phyloP scores from a whole-genome alignment of 2,888 invertebrate genomes.

The Neoascia interrupta region DNA sequence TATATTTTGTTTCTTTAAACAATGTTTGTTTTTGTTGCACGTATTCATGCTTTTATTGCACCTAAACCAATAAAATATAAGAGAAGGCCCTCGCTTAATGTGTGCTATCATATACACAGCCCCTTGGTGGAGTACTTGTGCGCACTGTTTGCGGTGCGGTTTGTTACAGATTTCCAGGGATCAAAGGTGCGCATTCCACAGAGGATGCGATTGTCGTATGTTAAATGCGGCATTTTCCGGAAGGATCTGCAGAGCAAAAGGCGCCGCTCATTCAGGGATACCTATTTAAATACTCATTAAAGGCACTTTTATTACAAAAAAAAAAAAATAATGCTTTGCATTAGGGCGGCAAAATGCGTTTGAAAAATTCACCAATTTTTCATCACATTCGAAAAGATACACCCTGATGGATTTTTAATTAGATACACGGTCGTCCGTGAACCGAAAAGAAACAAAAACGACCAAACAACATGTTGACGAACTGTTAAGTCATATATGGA shows the following conservation, averaged over 20 bases:
- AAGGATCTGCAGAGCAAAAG: slow-evolving; percentile 42
- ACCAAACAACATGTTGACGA: slow-evolving; percentile 57
- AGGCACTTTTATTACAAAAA: background rate
- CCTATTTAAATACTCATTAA: slow-evolving; percentile 11
- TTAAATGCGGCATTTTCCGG: slow-evolving; percentile 31
- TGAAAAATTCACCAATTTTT: slow-evolving; percentile 45
- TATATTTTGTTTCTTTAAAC: slow-evolving; percentile 10
- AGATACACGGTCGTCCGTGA: slow-evolving; percentile 23
- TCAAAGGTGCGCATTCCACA: slow-evolving; percentile 19
- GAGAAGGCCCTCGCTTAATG: slow-evolving; percentile 11
- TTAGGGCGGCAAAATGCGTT: slow-evolving; percentile 23
- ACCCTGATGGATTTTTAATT: slow-evolving; percentile 63
- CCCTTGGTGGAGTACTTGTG: background rate
- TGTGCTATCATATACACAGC: slow-evolving; percentile 31
- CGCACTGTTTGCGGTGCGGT: slow-evolving; percentile 34
- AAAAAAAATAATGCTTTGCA: background rate
- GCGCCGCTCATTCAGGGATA: slow-evolving; percentile 10
- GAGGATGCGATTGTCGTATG: background rate
- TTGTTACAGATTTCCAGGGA: slow-evolving; percentile 17
- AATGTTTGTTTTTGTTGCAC: slow-evolving; percentile 26
- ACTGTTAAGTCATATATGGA: slow-evolving; percentile 48
- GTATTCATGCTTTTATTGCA: slow-evolving; percentile 38
- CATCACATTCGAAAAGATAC: slow-evolving; percentile 40
- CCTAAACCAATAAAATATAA: slow-evolving; percentile 53
- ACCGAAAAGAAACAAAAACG: slow-evolving; percentile 11